Base-by-base conservation (phyloP, 1,140 invertebrate species). In the Penaeus vannamei region DNA sequence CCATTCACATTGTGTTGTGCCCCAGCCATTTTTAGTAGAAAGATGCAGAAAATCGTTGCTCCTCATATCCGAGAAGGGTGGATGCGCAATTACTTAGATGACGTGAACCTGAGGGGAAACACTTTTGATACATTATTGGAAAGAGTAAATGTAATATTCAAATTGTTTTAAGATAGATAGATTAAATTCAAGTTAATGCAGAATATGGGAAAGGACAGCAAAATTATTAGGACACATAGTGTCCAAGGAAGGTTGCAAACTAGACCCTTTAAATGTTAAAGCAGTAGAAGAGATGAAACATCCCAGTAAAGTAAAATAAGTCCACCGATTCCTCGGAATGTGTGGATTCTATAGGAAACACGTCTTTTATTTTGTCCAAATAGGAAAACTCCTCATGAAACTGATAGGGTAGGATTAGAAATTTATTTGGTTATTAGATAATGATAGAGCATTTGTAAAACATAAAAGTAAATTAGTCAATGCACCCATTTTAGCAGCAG, bases 221-320 rank as follows among this genome's bases (percentile, higher is more conserved):
- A 76, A 76, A n/a, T 76, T 76, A 14, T n/a, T 76, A n/a, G 69
- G 69, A 17, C 69, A 76, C 36, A n/a, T n/a, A 76, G 69, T 76
- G n/a, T 76, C 69, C 14, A 32, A 76, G 36, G n/a, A 17, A n/a
- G 69, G 69, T 10, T 17, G 12, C 12, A 76, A 32, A 26, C 69
- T 32, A 17, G 69, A 76, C 69, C 69, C 69, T 17, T 14, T 26
- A 32, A 76, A 76, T n/a, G n/a, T n/a, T 17, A 32, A 76, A 26
- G 12, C 69, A 12, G 69, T 76, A 12, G 12, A 10, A 17, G 36
- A 76, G 14, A 76, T 76, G 69, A 12, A 12, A 76, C 10, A 14
- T 17, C 69, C 69, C 12, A 76, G 14, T 12, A 76, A n/a, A 26
- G 69, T 76, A 12, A 76, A 17, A 32, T 10, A 76, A n/a, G 69